Base-by-base conservation (phyloP, 2,888 invertebrate genomes). In the Eretmocerus hayati region DNA sequence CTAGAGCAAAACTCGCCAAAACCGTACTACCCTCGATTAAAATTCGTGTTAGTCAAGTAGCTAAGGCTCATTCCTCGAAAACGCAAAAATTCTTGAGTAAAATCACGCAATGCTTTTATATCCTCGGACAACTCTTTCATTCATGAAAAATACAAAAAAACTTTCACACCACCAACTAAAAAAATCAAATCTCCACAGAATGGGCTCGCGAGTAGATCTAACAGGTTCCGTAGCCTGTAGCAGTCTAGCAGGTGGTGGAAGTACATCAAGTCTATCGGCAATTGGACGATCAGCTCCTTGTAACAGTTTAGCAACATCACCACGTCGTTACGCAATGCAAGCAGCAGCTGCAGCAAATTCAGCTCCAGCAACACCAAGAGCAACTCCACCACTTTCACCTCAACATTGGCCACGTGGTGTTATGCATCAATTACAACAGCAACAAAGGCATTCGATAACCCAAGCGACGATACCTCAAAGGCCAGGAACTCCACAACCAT, bases 381-480 rank as follows among this genome's bases (percentile, higher is more conserved):
- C 81, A 30, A 87, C 86, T 35, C 88, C 88, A 38, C 87, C 88
- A 40, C 77, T 81, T 31, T 86, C 87, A 31, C 88, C 88, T 19
- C 80, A 83, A 41, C 82, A 83, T 52, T 80, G 80, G 54, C 76
- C 81, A 9, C 56, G 69, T n/a, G n/a, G n/a, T n/a, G n/a, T n/a
- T n/a, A n/a, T n/a, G n/a, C n/a, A n/a, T n/a, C n/a, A n/a, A n/a
- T n/a, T n/a, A n/a, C n/a, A n/a, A n/a, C n/a, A n/a, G 5, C 16
- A 50, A 2, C 37, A 31, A 20, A 9, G n/a, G 40, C 86, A 87
- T 42, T 76, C 19, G 33, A 26, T n/a, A n/a, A n/a, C n/a, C n/a
- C n/a, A n/a, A n/a, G n/a, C n/a, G n/a, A 77, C 81, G 26, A 85
- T 87, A 30, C 88, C 88, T 20, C 80, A 83, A 42, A 52, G 76